These are phyloP conservation scores for Perodicticus potto DNA, from an alignment of 2,797 vertebrate species.

Conservation along the genomic window DNA sequence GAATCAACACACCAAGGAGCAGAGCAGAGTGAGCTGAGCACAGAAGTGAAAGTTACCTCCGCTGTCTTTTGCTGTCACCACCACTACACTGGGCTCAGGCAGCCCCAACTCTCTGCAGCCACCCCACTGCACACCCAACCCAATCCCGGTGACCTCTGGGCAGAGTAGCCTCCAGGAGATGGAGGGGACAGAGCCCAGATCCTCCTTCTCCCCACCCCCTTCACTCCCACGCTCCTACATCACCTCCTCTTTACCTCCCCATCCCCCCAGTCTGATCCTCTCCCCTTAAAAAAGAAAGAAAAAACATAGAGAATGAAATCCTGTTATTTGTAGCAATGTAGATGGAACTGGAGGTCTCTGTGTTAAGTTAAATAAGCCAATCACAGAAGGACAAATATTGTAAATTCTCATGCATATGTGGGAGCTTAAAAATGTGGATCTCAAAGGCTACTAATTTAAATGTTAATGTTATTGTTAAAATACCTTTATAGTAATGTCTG, in stretches of 20 bases:
- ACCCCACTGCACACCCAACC: constrained; percentile 63
- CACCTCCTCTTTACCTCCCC: constrained; percentile 59
- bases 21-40: constrained; percentile 85
- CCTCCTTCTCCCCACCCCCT: constrained; percentile 68
- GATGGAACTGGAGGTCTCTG: neutral
- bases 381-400: neutral
- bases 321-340: neutral
- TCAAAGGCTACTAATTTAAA: neutral
- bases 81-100: constrained; percentile 78
- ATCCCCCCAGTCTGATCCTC: constrained; percentile 64
- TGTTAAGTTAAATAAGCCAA: neutral
- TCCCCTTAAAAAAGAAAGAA: neutral
- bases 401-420: neutral
- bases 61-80: constrained; percentile 83
- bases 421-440: neutral
- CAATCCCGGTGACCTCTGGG: constrained; percentile 80
- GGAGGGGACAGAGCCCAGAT: constrained; percentile 83
- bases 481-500: neutral
- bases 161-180: constrained; percentile 83
- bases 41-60: constrained; percentile 86
- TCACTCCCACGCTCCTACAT: neutral
- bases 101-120: constrained; percentile 68
- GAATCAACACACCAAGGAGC: constrained; percentile 94
- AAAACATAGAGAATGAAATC: neutral
- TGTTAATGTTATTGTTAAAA: neutral